These are phyloP conservation scores for Trachymyrmex cornetzi DNA, from an alignment of 1,140 invertebrate genomes.

Conservation along the genomic window DNA sequence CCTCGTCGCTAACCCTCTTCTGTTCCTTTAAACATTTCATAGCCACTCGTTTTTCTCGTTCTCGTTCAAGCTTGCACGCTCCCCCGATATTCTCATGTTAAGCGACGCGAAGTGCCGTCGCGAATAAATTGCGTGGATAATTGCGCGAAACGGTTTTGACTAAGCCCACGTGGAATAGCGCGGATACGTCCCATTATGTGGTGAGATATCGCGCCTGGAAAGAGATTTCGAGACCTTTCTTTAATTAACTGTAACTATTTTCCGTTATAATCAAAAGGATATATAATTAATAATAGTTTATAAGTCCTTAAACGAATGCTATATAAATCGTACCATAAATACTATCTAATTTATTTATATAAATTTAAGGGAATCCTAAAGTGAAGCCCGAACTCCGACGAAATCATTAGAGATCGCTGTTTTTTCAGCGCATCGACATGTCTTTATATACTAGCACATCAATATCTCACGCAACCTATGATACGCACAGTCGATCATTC, in stretches of 20 bases:
- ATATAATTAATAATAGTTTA: not conserved
- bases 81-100: constrained; percentile 53
- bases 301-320: not conserved
- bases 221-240: constrained; percentile 10
- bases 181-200: constrained; percentile 46
- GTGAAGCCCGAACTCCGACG: no score
- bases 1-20: not conserved
- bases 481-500: no score
- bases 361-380: not conserved
- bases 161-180: constrained; percentile 25
- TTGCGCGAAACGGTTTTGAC: constrained; percentile 53
- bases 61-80: constrained; percentile 5
- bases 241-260: constrained; percentile 27
- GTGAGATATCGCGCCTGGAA: constrained; percentile 24
- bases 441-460: no score
- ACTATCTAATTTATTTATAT: not conserved
- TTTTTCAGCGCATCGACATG: no score
- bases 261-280: not conserved
- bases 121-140: constrained; percentile 63
- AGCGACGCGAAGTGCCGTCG: constrained; percentile 50
- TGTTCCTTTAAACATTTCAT: constrained; percentile 43
- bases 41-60: constrained; percentile 43
- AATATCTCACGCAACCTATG: no score
- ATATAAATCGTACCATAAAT: not conserved
- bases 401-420: no score